These are phyloP conservation scores for Aix galericulata DNA, from an alignment of 2,113 vertebrate species.

Conservation along the genomic window DNA sequence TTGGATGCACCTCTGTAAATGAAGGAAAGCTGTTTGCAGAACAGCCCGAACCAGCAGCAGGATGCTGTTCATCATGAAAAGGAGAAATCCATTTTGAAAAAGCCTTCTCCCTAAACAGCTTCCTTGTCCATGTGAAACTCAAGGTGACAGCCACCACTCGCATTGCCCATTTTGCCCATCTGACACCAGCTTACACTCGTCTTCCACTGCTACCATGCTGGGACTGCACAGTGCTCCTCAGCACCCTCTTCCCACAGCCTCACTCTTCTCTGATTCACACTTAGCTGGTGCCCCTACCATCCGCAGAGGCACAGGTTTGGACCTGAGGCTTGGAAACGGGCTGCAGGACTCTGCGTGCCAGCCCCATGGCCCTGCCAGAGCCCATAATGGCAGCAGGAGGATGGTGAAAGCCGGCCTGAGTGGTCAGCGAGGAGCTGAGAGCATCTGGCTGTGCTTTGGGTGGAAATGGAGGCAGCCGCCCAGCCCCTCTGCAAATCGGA, in stretches of 20 bases:
- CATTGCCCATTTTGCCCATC: background rate
- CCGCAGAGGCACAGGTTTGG: background rate
- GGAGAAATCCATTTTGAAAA: background rate
- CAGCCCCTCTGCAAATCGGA: background rate
- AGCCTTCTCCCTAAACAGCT: background rate
- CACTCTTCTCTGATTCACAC: background rate
- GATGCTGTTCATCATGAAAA: background rate
- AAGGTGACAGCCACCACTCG: no score
- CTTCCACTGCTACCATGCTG: background rate
- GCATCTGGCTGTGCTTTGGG: background rate
- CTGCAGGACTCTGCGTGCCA: background rate
- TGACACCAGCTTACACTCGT: rapidly evolving
- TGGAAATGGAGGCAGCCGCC: background rate
- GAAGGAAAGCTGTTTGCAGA: background rate
- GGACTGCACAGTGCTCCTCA: rapidly evolving
- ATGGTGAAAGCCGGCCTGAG: background rate
- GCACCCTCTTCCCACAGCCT: background rate
- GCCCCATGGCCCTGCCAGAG: background rate
- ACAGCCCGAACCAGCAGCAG: background rate
- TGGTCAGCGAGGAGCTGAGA: background rate
- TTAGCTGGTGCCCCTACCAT: background rate
- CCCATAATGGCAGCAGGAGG: background rate
- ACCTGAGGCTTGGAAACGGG: background rate
- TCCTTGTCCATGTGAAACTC: background rate
- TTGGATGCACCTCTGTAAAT: background rate